phyloP scores from a whole-genome alignment of 2,888 invertebrate species.

The Lampropteryx suffumata region DNA sequence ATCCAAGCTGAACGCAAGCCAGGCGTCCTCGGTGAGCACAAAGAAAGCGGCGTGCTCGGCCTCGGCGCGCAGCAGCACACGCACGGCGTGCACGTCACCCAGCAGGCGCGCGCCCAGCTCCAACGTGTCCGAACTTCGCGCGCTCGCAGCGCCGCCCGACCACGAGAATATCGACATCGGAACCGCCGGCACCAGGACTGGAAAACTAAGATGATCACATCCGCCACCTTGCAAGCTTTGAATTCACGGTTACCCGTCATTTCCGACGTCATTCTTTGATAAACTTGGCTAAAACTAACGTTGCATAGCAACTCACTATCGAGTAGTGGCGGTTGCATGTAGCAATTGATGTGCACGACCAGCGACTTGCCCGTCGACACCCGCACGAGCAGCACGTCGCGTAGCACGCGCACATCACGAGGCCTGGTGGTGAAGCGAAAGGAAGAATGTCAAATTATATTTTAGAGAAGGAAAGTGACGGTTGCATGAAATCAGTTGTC shows the following conservation, averaged over 20 bases:
- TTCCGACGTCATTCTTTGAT: no score
- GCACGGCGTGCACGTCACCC: constrained; percentile 56
- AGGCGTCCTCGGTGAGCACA: constrained; percentile 60
- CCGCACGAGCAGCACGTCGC: constrained; percentile 49
- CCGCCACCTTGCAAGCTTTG: no score
- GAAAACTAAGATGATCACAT: not conserved
- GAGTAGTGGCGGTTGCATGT: constrained; percentile 61
- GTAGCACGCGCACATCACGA: constrained; percentile 45
- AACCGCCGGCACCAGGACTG: constrained; percentile 48
- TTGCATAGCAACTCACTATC: constrained; percentile 44
- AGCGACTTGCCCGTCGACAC: constrained; percentile 40
- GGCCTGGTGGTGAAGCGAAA: constrained; percentile 33
- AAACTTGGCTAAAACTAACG: no score
- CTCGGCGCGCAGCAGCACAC: constrained; percentile 45
- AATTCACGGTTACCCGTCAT: no score
- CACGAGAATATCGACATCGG: constrained; percentile 17
- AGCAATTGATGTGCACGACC: constrained; percentile 56
- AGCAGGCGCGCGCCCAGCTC: constrained; percentile 65
- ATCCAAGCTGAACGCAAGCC: constrained; percentile 51
- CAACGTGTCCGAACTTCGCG: constrained; percentile 40
- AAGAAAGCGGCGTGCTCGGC: constrained; percentile 58
- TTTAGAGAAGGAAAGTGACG: no score
- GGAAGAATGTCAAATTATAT: no score
- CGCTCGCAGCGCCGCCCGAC: not conserved
- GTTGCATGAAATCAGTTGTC: no score